Conservation (phyloP, 2,888 invertebrate species). For the Diogma glabrata region DNA sequence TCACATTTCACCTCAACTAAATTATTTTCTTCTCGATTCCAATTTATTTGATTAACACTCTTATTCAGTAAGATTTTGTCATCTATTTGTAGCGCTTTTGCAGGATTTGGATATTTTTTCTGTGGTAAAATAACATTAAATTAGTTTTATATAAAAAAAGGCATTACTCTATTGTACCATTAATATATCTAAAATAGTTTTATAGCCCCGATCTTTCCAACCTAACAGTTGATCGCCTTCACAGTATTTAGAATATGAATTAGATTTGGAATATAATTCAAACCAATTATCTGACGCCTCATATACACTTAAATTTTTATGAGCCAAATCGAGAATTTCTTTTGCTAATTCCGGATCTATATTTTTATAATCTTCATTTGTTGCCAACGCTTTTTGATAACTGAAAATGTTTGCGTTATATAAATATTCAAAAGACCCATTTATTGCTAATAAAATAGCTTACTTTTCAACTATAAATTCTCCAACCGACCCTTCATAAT, state of each 20-base stretch:
- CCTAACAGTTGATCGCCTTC: constrained; percentile 57
- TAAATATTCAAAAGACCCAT: too few relatives aligned
- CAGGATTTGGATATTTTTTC: constrained; percentile 28
- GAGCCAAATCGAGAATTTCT: constrained; percentile 48
- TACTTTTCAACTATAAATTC: constrained; percentile 28
- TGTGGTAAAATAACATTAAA: constrained; percentile 13
- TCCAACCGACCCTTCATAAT: constrained; percentile 30
- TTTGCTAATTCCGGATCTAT: constrained; percentile 34
- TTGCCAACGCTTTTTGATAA: background rate
- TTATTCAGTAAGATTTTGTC: constrained; percentile 28
- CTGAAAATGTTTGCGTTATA: too few relatives aligned
- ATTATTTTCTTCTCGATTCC: constrained; percentile 26
- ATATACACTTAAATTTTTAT: constrained; percentile 36
- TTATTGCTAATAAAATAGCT: too few relatives aligned
- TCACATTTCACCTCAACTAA: constrained; percentile 19
- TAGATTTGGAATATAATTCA: constrained; percentile 52
- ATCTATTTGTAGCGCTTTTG: constrained; percentile 24
- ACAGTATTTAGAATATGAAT: constrained; percentile 53
- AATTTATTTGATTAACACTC: constrained; percentile 25
- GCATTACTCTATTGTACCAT: constrained; percentile 47
- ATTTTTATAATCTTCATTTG: constrained; percentile 24
- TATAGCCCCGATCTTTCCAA: constrained; percentile 64
- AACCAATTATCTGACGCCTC: constrained; percentile 54
- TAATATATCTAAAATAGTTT: constrained; percentile 53
- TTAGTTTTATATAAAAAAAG: constrained; percentile 15